phyloP scores from a whole-genome alignment of 2,888 invertebrate species.

The Zhuqinia jingwanae region DNA sequence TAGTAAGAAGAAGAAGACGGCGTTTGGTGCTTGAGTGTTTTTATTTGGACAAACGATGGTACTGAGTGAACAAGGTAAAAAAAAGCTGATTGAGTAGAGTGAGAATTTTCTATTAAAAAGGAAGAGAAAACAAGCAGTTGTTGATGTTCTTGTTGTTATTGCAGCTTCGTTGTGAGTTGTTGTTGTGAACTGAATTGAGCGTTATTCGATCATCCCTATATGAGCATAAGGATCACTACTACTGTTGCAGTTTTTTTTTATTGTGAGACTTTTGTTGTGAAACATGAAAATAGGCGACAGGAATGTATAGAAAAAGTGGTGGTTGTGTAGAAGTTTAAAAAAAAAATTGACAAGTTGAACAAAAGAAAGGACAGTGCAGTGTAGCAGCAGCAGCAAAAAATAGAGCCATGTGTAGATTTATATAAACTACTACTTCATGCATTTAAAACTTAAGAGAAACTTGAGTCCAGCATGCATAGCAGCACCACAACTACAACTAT shows the following conservation, averaged over 20 bases:
- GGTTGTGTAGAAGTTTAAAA: neutral
- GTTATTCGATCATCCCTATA: too few relatives aligned
- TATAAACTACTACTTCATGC: too few relatives aligned
- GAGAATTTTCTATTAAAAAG: neutral
- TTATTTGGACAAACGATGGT: conserved; percentile 12
- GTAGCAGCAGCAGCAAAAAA: too few relatives aligned
- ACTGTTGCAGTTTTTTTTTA: too few relatives aligned
- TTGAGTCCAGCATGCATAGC: neutral
- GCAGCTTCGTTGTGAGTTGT: too few relatives aligned
- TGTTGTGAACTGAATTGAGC: too few relatives aligned
- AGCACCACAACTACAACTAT: conserved; percentile 3
- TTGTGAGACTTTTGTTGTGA: too few relatives aligned
- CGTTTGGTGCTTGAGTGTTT: conserved; percentile 54
- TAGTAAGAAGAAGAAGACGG: conserved; percentile 28
- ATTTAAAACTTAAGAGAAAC: neutral
- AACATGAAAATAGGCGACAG: neutral
- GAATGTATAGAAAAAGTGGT: conserved; percentile 1
- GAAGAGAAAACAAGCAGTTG: neutral
- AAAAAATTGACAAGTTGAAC: neutral
- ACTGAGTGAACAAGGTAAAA: neutral
- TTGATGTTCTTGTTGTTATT: neutral
- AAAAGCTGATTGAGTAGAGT: neutral
- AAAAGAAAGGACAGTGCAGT: neutral
- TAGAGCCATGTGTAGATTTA: too few relatives aligned
- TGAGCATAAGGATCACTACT: too few relatives aligned